Base-by-base conservation (phyloP, 2,888 invertebrate genomes). In the Steinernema hermaphroditum region DNA sequence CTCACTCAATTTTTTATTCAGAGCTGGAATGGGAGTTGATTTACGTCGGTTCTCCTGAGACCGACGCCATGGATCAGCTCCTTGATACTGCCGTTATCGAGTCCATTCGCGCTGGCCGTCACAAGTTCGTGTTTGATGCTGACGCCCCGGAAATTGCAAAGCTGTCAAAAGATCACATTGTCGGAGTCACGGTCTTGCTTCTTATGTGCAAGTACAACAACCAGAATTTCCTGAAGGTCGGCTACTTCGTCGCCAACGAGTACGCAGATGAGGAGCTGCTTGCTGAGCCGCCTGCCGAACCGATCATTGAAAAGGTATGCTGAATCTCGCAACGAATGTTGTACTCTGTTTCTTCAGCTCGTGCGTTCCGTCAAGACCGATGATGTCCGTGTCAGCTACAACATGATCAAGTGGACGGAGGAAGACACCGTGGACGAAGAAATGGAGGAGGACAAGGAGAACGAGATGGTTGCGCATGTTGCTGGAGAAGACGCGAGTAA, bases 21-120 rank as follows among this genome's bases (percentile, higher is more conserved):
- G 98, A 98, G 90, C 89, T 99, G 75, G 98, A 99, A 90, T 98
- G 98, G 97, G 96, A 96, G 89, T 94, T 98, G 91, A 96, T 98
- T 75, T 98, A 98, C 89, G 98, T 98, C 1, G 97, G 97, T 12
- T 50, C 95, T 9, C 96, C 97, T 0, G 96, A 97, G 88, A 94
- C 94, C 0, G 95, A 96, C 86, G 94, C 95, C 77, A 92, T 94
- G 86, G 98, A 98, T 87, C 97, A 98, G 88, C 92, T 94, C 41
- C 90, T 98, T 81, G 98, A 98, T 87, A 95, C 96, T 0, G 96
- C 97, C 49, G 94, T 94, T 86, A 97, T 98, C 0, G 98, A 97
- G 0, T 98, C 98, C 0, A 93, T 98, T 72, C 95, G 96, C 0
- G 96, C 96, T 87, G 98, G 94, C 29, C 91, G 93, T 81, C 94